phyloP scores from a whole-genome alignment of 2,797 vertebrate genomes.

The Pterois miles region DNA sequence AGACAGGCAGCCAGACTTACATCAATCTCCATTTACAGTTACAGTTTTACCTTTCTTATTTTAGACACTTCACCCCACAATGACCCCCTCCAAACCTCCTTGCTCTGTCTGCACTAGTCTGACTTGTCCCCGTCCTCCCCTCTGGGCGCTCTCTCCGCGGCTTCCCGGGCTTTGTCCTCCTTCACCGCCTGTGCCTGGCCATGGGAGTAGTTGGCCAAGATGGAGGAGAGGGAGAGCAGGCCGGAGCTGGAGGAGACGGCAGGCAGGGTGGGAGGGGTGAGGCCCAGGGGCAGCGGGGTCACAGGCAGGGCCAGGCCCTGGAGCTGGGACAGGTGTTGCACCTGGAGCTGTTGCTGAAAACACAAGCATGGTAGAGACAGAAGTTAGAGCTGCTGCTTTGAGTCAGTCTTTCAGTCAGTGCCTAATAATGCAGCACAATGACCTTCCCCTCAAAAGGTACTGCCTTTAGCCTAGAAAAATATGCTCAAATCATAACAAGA shows the following conservation, averaged over 20 bases:
- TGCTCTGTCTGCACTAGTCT: constrained; percentile 78
- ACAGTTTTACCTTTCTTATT: constrained; percentile 47
- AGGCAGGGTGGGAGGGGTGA: constrained; percentile 90
- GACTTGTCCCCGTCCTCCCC: constrained; percentile 95
- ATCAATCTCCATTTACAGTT: constrained; percentile 63
- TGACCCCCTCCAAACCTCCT: constrained; percentile 25
- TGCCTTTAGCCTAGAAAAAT: too few relatives aligned
- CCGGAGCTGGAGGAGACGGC: constrained; percentile 92
- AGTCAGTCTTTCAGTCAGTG: background rate
- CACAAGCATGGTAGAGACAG: background rate
- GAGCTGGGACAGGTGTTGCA: constrained; percentile 98
- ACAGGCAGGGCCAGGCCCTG: constrained; percentile 96
- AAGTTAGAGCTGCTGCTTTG: background rate
- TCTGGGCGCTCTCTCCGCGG: constrained; percentile 85
- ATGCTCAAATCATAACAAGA: too few relatives aligned
- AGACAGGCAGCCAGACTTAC: constrained; percentile 61
- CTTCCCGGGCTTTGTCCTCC: constrained; percentile 93
- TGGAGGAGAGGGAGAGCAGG: constrained; percentile 94
- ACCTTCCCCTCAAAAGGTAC: too few relatives aligned
- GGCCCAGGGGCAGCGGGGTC: constrained; percentile 92
- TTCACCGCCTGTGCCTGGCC: constrained; percentile 92
- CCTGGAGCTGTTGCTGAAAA: constrained; percentile 98
- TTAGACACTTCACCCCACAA: background rate
- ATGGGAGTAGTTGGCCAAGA: constrained; percentile 90
- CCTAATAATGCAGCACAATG: background rate